These are phyloP conservation scores for Macrotus californicus DNA, from an alignment of 2,113 vertebrate species.

Conservation along the genomic window DNA sequence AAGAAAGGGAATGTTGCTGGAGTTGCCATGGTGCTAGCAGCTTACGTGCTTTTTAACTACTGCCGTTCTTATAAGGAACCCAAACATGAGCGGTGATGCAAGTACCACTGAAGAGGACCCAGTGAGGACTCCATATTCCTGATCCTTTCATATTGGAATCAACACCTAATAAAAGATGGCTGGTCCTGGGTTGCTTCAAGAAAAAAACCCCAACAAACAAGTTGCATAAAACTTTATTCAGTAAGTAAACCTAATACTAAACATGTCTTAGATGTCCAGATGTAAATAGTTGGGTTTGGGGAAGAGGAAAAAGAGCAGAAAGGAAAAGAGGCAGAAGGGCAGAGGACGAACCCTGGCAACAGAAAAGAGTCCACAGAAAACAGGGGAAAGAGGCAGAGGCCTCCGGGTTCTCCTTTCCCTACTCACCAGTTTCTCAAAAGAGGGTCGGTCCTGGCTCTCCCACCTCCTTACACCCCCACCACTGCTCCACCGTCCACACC, in stretches of 20 bases:
- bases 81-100: too few species aligned
- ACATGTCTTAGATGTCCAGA: background rate
- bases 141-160: too few species aligned
- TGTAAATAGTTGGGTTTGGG: background rate
- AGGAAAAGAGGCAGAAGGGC: background rate
- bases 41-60: too few species aligned
- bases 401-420: background rate
- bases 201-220: background rate
- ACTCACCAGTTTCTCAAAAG: background rate
- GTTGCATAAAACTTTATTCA: background rate
- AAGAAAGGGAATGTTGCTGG: too few species aligned
- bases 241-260: background rate
- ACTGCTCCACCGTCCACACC: background rate
- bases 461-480: background rate
- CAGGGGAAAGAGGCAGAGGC: background rate
- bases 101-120: too few species aligned
- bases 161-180: too few species aligned
- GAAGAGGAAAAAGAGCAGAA: background rate
- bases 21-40: too few species aligned
- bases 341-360: background rate
- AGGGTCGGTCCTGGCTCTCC: background rate
- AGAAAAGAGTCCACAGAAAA: background rate
- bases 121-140: too few species aligned
- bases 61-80: too few species aligned
- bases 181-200: too few species aligned